Evolutionary conservation across 2,888 invertebrate genomes (phyloP).

Genomic region (Dendrolimus pini): DNA sequence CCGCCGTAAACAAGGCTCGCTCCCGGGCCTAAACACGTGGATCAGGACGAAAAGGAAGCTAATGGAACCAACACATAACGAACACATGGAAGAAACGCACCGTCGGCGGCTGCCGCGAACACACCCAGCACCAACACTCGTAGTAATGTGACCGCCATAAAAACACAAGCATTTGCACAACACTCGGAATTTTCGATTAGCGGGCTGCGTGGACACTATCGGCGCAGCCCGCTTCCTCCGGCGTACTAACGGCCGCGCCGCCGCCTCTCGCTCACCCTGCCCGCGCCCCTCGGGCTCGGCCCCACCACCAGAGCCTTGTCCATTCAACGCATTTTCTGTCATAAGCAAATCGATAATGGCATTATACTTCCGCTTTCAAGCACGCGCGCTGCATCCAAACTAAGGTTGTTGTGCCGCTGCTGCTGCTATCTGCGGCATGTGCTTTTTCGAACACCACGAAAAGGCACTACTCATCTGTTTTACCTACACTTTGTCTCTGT

Average conservation of each 20-base stretch:
- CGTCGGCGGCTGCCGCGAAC: constrained; percentile 67
- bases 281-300: constrained; percentile 19
- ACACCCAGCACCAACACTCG: constrained; percentile 78
- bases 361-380: constrained; percentile 70
- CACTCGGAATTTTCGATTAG: constrained; percentile 60
- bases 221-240: constrained; percentile 61
- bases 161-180: constrained; percentile 83
- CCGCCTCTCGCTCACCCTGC: constrained; percentile 17
- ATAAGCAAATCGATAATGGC: constrained; percentile 75
- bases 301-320: constrained; percentile 39
- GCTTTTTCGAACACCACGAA: not conserved
- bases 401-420: constrained; percentile 42
- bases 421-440: constrained; percentile 8
- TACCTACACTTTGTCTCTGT: no score
- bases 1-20: constrained; percentile 61
- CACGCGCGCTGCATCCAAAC: constrained; percentile 65
- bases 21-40: constrained; percentile 56
- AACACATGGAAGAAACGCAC: constrained; percentile 45
- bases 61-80: constrained; percentile 30
- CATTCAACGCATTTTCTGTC: constrained; percentile 75
- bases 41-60: constrained; percentile 21
- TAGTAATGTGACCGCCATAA: constrained; percentile 88
- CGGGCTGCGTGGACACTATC: constrained; percentile 66
- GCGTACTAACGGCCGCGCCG: constrained; percentile 46
- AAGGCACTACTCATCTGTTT: not conserved